Base-by-base conservation (phyloP, 2,797 vertebrate species). In the Calcarius lapponicus region DNA sequence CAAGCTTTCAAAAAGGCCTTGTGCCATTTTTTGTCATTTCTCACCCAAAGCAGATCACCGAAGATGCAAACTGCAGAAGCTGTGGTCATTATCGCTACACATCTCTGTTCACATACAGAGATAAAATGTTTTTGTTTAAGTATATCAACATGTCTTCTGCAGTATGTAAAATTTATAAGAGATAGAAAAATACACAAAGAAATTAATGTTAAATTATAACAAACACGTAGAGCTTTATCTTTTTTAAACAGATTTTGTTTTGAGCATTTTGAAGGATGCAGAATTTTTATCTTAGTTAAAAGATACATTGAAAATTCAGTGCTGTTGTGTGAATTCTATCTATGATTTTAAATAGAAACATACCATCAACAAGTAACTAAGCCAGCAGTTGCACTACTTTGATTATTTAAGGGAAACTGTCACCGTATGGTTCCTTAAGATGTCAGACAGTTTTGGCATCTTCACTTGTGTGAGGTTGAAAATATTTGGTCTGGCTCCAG, bases 361-460 rank as follows among this genome's bases (percentile, higher is more conserved):
- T 66, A 62, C 25, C 31, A n/a, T 72, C 67, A 93, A 54, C 43
- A 91, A 91, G 66, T 65, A 74, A 58, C 48, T 90, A 60, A 90
- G 47, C 73, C 62, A 86, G 75, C 54, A 65, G 57, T 90, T 88
- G 90, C 43, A 42, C 58, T 81, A 57, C 54, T 57, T 62, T 0
- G 16, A 79, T 22, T 84, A 72, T 86, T 69, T 94, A 50, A 34
- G 61, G 45, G 8, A 92, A 92, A 71, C 54, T 92, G 65, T 88
- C 73, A 78, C 65, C 2, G 9, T 84, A 50, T 80, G 76, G 47
- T 90, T 95, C 58, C 24, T 38, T 61, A 51, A 60, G 61, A 78
- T 94, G 88, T 85, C 66, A 90, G 88, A 75, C 66, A 79, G 36
- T 80, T 93, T 72, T 90, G 83, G 42, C 76, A 86, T 95, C 36